Evolutionary conservation across 2,113 vertebrate species (phyloP), one percentile per base, ranked within the genome.

Genomic region (Lagenorhynchus albirostris): DNA sequence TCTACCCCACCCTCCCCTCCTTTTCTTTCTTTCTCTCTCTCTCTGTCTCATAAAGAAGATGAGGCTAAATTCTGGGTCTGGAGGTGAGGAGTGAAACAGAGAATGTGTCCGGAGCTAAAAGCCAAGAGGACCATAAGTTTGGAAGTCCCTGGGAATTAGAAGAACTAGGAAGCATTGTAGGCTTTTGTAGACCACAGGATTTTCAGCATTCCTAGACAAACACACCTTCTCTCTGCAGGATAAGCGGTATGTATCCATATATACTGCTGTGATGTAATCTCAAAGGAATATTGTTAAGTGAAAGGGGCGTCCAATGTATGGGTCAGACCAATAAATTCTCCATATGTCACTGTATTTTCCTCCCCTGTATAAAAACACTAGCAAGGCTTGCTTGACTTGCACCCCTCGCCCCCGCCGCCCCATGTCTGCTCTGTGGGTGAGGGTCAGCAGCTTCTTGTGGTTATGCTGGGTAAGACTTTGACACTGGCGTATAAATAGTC

Each of bases 401-500:
- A 2, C 53, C 18, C 15, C 15, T 20, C 6, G 53, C 5, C 18
- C 53, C 53, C 6, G 4, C 53, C 0, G 0, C 53, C 53, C 53
- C 36, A 13, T 8, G 68, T 44, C 71, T 82, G 58, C 50, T 15
- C 31, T 14, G 20, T n/a, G n/a, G 55, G 15, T 18, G 9, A 88
- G 53, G 58, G 71, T 62, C 83, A 38, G 84, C 53, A 85, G 67
- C 33, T 50, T 62, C 83, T 71, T 94, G 91, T 31, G 91, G 89
- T 71, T 67, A 53, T 60, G 29, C 53, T 68, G 55, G 50, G 77
- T 73, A 58, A 67, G 71, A 65, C 80, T 89, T 82, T 60, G 80
- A 96, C 84, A 87, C 11, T n/a, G 1, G 74, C 17, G 2, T 55
- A 55, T n/a, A 95, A 87, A 67, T 15, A 77, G 88, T 86, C 65